phyloP scores from a whole-genome alignment of 2,113 vertebrate species.

The Cervus canadensis region DNA sequence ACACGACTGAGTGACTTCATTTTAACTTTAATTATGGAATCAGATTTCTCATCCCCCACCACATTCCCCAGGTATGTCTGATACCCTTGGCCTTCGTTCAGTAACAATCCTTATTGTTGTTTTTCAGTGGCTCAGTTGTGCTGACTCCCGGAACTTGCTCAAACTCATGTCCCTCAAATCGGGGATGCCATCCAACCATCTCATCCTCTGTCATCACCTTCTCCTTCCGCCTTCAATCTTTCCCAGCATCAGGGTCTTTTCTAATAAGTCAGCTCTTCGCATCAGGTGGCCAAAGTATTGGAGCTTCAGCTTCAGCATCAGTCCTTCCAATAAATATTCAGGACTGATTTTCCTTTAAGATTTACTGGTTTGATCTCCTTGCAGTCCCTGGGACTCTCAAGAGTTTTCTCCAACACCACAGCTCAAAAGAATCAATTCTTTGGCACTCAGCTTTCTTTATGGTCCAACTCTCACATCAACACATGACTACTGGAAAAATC shows the following conservation, averaged over 20 bases:
- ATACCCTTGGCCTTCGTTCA: not conserved
- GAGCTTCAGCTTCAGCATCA: not conserved
- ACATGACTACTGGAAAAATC: not conserved
- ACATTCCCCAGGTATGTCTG: not conserved
- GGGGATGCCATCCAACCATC: not conserved
- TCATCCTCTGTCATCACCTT: not conserved
- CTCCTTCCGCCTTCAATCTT: not conserved
- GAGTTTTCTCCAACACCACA: not conserved
- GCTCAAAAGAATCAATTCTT: not conserved
- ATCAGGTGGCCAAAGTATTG: not conserved
- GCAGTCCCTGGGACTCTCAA: not conserved
- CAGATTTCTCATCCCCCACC: not conserved
- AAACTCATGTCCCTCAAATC: not conserved
- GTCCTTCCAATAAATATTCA: not conserved
- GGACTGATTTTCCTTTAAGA: not conserved
- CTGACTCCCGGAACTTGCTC: not conserved
- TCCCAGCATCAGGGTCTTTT: not conserved
- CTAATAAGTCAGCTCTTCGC: not conserved
- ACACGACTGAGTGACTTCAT: too few relatives aligned
- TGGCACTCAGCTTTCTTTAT: not conserved
- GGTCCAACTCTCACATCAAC: not conserved
- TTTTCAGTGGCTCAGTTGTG: not conserved
- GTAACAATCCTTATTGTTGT: not conserved
- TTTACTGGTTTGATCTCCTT: not conserved
- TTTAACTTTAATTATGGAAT: not conserved